These are phyloP conservation scores for Sciurus vulgaris DNA, from an alignment of 2,797 vertebrate species.

Conservation along the genomic window DNA sequence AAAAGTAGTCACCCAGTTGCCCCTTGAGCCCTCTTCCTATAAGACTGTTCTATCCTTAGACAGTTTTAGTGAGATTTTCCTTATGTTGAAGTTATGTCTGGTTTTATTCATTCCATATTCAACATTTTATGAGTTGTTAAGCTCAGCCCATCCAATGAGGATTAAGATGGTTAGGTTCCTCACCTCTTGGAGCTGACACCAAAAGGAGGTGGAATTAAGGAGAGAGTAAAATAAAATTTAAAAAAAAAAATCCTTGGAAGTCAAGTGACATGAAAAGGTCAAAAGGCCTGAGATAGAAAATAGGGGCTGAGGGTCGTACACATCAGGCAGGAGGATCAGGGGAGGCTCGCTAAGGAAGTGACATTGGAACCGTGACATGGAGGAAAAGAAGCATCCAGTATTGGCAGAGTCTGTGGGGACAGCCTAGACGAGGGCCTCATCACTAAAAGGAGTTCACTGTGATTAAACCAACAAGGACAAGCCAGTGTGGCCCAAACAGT, in stretches of 20 bases:
- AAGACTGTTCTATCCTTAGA: background rate
- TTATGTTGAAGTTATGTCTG: background rate
- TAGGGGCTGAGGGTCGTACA: too few relatives aligned
- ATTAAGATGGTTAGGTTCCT: background rate
- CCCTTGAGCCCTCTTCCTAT: background rate
- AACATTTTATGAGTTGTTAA: constrained; percentile 23
- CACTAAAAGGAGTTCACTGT: background rate
- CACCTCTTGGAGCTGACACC: background rate
- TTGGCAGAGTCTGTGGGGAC: background rate
- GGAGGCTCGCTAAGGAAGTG: background rate
- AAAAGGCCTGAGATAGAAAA: background rate
- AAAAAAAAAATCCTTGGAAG: background rate
- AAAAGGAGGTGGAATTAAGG: background rate
- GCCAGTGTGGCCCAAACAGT: too few relatives aligned
- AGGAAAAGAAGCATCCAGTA: background rate
- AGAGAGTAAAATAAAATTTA: background rate
- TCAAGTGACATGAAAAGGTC: background rate
- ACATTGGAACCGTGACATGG: background rate
- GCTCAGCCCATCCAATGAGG: background rate
- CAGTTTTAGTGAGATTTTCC: background rate
- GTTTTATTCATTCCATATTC: background rate
- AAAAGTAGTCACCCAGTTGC: background rate
- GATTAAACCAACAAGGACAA: background rate
- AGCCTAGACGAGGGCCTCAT: background rate
- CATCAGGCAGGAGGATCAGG: background rate